Percentiles rank a stretch among this genome's conserved stretches.
Evolutionary conservation across 2,113 vertebrate genomes (phyloP).

Genomic region (Platysternon megacephalum): DNA sequence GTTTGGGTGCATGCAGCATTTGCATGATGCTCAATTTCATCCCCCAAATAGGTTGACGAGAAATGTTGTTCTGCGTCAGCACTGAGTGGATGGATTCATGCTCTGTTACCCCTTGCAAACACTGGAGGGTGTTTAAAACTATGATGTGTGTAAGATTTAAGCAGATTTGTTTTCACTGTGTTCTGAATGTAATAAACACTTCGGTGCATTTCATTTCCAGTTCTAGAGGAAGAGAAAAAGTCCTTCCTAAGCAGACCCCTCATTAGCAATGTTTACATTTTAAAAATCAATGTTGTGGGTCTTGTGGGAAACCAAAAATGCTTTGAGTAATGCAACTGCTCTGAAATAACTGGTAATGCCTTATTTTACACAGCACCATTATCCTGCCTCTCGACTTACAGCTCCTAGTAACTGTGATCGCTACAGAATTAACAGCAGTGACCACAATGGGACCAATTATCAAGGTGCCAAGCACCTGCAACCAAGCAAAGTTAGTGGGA

Average conservation of each 20-base stretch:
- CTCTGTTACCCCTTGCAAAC: slow-evolving; percentile 50
- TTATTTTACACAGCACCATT: not conserved
- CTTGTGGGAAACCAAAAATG: not conserved
- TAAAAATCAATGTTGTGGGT: not conserved
- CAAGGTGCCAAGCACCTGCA: not conserved
- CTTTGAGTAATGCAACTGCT: not conserved
- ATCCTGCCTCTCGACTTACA: not conserved
- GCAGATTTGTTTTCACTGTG: slow-evolving; percentile 37
- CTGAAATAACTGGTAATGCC: not conserved
- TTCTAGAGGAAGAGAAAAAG: not conserved
- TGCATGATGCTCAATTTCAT: not conserved
- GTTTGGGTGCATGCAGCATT: not conserved
- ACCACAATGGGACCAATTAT: not conserved
- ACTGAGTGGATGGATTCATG: slow-evolving; percentile 14
- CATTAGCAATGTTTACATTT: not conserved
- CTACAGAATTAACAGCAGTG: not conserved
- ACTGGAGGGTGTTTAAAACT: slow-evolving; percentile 59
- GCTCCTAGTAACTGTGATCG: not conserved
- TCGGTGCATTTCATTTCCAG: slow-evolving; percentile 19
- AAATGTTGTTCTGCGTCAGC: slow-evolving; percentile 8
- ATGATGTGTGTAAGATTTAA: slow-evolving; percentile 57
- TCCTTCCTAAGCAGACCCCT: not conserved
- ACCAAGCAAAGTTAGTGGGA: not conserved
- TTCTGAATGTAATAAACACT: not conserved
- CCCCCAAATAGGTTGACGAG: not conserved